Evolutionary conservation across 2,888 invertebrate genomes (phyloP).

Genomic region (Tenthredo distinguenda): DNA sequence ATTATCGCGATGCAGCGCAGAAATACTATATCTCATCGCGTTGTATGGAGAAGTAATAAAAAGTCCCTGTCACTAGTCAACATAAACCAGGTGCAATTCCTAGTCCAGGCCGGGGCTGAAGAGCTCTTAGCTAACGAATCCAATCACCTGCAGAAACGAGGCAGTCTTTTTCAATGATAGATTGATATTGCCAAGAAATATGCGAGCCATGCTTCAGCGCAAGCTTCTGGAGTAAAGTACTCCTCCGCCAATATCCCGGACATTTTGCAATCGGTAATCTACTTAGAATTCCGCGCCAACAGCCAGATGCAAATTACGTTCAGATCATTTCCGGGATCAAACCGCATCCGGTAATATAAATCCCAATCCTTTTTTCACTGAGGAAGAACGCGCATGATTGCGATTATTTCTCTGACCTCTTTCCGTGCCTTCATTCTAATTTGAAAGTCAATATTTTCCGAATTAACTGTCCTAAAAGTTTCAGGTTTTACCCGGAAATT

Average conservation of each 20-base stretch:
- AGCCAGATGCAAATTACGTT: slow-evolving; percentile 24
- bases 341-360: slow-evolving; percentile 28
- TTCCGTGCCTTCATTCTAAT: background rate
- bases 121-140: slow-evolving; percentile 20
- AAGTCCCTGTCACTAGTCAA: background rate
- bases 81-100: background rate
- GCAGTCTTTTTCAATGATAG: background rate
- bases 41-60: background rate
- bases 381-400: background rate
- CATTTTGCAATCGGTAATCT: slow-evolving; percentile 19
- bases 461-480: background rate
- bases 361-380: background rate
- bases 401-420: background rate
- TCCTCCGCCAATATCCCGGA: background rate
- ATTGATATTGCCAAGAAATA: slow-evolving; percentile 26
- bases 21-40: background rate
- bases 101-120: background rate
- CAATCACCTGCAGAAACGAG: slow-evolving; percentile 12
- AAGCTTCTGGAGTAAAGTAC: background rate
- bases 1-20: background rate
- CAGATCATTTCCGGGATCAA: slow-evolving; percentile 32
- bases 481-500: background rate
- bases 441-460: background rate
- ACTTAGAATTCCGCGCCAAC: slow-evolving; percentile 14
- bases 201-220: background rate